Evolutionary conservation across 2,888 invertebrate genomes (phyloP), one percentile per base, ranked within the genome.

Genomic region (Leucania comma): DNA sequence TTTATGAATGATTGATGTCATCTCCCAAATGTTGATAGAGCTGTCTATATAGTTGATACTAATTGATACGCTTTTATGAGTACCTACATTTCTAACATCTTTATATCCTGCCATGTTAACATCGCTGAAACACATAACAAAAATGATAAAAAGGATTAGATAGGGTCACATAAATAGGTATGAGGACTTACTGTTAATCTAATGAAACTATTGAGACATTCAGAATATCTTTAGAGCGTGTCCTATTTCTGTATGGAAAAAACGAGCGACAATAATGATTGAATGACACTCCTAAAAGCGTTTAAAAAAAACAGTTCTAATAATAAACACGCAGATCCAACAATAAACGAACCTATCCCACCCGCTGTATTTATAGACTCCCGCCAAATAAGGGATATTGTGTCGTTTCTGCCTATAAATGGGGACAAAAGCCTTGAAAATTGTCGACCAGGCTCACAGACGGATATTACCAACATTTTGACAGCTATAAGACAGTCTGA

Each of bases 351-450:
- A 42, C 63, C 50, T 35, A 64, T 54, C 66, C 38, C n/a, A 32
- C n/a, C 73, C 53, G 51, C 51, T 9, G 32, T 84, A 84, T 84
- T 76, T 66, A 78, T 70, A 81, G 58, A 53, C 22, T n/a, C 51
- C n/a, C 9, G 75, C 58, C 32, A 69, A 64, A 81, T 64, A 70
- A 72, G 63, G 68, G 60, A 72, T 68, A 77, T 66, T 72, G 57
- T 83, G 62, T 63, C 72, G 67, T 66, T n/a, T 75, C 68, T 22
- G 22, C 32, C 48, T 67, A 61, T 61, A 68, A 62, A 73, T 79
- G 56, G 38, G 56, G 20, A 83, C 80, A 68, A 80, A 68, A 80
- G 65, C 65, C 63, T 80, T 67, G 26, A 20, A 60, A 59, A 51
- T 54, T 26, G 57, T 38, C 63, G 22, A 53, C 63, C 29, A 78